A percentile compares a stretch with the other conserved stretches of the same genome.
phyloP scores from a whole-genome alignment of 2,113 vertebrate species.

The Phaetusa simplex region DNA sequence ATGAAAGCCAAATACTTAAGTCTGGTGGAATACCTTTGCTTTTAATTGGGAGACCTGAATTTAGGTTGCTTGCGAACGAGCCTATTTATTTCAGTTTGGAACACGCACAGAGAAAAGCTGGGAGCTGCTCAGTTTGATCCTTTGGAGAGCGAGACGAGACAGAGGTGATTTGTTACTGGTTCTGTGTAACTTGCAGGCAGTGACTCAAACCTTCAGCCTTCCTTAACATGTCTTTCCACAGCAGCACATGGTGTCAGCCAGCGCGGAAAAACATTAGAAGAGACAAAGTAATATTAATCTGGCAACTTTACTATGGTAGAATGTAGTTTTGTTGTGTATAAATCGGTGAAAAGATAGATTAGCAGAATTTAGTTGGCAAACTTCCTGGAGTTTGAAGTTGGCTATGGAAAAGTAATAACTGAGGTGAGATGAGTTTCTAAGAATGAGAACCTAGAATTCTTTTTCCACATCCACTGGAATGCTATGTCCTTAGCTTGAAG shows the following conservation, averaged over 20 bases:
- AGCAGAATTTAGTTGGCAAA: neutral
- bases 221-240: neutral
- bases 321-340: neutral
- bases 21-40: neutral
- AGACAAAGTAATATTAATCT: neutral
- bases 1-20: neutral
- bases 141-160: fast-evolving
- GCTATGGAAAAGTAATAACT: neutral
- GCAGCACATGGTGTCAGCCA: neutral
- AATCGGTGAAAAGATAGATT: neutral
- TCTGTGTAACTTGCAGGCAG: neutral
- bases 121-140: neutral
- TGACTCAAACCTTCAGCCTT: neutral
- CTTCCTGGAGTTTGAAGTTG: neutral
- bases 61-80: neutral
- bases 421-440: neutral
- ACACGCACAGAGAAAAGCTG: neutral
- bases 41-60: neutral
- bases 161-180: neutral
- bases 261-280: neutral
- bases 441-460: neutral
- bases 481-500: neutral
- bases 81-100: neutral
- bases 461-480: neutral
- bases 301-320: neutral